Percentiles rank a stretch among this genome's conserved stretches.
These are phyloP conservation scores for Zoroaster sp. DNA, from an alignment of 53 echinoderm and acorn worm species.

Conservation along the genomic window DNA sequence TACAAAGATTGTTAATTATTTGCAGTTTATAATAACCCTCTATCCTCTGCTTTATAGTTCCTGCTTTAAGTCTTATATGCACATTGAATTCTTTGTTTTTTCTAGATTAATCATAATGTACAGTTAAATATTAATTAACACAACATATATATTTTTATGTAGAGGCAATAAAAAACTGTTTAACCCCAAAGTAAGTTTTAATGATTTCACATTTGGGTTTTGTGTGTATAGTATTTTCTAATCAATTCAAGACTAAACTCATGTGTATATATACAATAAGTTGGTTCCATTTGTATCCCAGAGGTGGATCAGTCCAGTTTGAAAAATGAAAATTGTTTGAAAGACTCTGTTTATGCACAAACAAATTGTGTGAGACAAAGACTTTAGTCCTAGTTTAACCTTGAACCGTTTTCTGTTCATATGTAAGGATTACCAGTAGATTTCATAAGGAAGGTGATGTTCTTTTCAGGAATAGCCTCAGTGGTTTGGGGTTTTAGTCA, in stretches of 20 bases:
- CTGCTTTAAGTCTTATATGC: neutral
- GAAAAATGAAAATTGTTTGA: neutral
- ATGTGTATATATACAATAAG: neutral
- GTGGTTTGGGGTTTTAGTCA: no score
- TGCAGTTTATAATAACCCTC: neutral
- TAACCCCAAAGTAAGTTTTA: constrained; percentile 9
- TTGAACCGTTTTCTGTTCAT: neutral
- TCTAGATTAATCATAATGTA: constrained; percentile 22
- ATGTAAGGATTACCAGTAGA: neutral
- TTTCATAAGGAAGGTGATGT: no score
- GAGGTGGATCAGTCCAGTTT: neutral
- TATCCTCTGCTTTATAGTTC: neutral
- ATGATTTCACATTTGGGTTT: constrained; percentile 7
- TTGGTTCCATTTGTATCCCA: neutral
- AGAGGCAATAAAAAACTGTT: constrained; percentile 50
- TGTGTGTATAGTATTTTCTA: constrained; percentile 49
- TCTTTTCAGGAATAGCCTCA: no score
- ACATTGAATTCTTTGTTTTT: neutral
- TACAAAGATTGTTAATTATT: neutral
- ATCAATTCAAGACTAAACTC: constrained; percentile 2
- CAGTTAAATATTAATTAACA: constrained; percentile 42
- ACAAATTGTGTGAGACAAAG: neutral
- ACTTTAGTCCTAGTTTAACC: neutral
- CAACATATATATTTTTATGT: constrained; percentile 59
- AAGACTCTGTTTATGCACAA: neutral